Percentiles rank a stretch among this genome's conserved stretches.
Conservation (phyloP, 2,797 vertebrate genomes). For the Mastacembelus armatus region DNA sequence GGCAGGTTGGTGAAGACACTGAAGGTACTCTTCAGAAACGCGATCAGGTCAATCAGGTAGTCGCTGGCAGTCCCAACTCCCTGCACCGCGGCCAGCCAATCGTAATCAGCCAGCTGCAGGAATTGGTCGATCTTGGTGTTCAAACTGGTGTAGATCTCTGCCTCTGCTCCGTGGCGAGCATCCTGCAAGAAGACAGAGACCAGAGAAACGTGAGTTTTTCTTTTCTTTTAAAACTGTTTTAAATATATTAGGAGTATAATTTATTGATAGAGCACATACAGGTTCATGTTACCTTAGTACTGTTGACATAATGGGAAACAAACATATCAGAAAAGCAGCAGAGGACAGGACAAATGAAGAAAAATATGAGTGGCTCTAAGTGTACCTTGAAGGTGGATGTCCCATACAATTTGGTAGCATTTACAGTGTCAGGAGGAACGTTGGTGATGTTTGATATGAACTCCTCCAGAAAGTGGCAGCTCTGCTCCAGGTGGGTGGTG, state of each 20-base stretch:
- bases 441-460: constrained; percentile 99
- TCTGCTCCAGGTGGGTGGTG: constrained; percentile 95
- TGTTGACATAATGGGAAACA: neutral
- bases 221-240: too few relatives aligned
- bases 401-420: constrained; percentile 94
- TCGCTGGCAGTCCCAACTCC: constrained; percentile 84
- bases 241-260: too few relatives aligned
- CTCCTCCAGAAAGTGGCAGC: constrained; percentile 95
- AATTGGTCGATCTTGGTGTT: constrained; percentile 99
- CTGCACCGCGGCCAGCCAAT: constrained; percentile 88
- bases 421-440: constrained; percentile 91
- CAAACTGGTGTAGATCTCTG: constrained; percentile 96
- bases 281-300: too few relatives aligned
- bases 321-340: too few relatives aligned
- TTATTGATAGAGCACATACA: too few relatives aligned
- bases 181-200: constrained; percentile 80
- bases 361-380: neutral
- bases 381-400: constrained; percentile 96
- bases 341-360: too few relatives aligned
- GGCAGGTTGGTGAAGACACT: constrained; percentile 96
- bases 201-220: neutral
- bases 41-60: constrained; percentile 93
- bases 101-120: constrained; percentile 95
- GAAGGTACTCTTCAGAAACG: constrained; percentile 95
- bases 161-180: constrained; percentile 93